These are phyloP conservation scores for Ormyrus labotus DNA, from an alignment of 2,888 invertebrate genomes.

Conservation along the genomic window DNA sequence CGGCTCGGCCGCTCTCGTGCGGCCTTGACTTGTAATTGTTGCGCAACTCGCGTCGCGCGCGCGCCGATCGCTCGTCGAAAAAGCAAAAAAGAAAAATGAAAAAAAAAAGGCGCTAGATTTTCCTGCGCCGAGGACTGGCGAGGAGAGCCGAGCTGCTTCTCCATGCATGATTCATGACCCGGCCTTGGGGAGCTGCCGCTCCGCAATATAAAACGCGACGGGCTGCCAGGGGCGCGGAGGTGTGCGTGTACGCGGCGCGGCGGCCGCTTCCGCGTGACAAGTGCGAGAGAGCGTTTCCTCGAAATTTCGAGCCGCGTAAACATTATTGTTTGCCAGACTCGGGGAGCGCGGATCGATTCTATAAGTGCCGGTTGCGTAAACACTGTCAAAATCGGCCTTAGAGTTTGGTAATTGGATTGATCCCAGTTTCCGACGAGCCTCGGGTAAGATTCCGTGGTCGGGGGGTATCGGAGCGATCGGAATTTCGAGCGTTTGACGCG, in stretches of 20 bases:
- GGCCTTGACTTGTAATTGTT: conserved; percentile 32
- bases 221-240: neutral
- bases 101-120: neutral
- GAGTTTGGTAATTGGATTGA: no score
- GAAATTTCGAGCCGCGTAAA: conserved; percentile 10
- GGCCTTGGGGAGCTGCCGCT: conserved; percentile 2
- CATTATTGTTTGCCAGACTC: conserved; percentile 15
- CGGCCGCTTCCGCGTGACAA: conserved; percentile 8
- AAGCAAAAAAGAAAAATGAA: neutral
- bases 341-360: no score
- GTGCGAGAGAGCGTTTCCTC: neutral
- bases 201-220: neutral
- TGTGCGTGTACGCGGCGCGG: neutral
- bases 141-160: neutral
- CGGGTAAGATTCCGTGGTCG: no score
- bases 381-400: no score
- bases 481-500: no score
- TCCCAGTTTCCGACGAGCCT: no score
- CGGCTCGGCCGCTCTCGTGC: no score
- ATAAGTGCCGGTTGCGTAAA: no score
- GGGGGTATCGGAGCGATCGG: no score
- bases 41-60: neutral
- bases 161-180: conserved; percentile 31
- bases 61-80: neutral
- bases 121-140: neutral